Evolutionary conservation across 2,888 invertebrate species (phyloP), one percentile per base, ranked within the genome.

Genomic region (Brachynemurus nebulosus): DNA sequence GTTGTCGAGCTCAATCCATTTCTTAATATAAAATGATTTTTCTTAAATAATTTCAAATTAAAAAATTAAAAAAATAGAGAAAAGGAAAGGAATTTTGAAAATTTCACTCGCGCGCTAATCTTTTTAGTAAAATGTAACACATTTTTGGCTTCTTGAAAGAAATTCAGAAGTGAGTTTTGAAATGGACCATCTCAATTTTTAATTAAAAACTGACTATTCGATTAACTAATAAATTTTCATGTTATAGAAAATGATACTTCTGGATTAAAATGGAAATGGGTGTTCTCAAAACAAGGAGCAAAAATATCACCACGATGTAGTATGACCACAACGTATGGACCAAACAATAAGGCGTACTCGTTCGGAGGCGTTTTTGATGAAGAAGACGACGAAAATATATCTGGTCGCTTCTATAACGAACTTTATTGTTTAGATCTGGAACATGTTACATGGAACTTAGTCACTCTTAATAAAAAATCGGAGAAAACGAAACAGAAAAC

Each of bases 291-390:
- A 60, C 69, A 80, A 43, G 69, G 74, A 21, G 84, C 85, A 2
- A 68, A 68, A 45, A 75, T 83, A 5, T 69, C 75, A 4, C 75
- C 81, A 0, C 68, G 82, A 55, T 75, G 82, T 54, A 79, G 84
- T 12, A 76, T 86, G 55, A 76, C 82, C 7, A 67, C 76, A 47
- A 71, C 80, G 6, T 64, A 69, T 40, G 67, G 74, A 33, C 69
- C 77, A 16, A 78, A 73, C 51, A 75, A 75, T 47, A 70, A 74
- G 43, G 85, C 81, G 0, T 84, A 86, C 55, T 74, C 84, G 47
- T 95, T 89, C 61, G 93, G 93, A 0, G 93, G 93, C 1, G 85
- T 92, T 9, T 72, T 76, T 67, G 92, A 92, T 54, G 71, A 79
- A 42, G 82, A 88, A 58, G 79, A 84, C 42, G 90, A 91, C 42